Evolutionary conservation across 2,888 invertebrate genomes (phyloP).

Genomic region (Drosophila falleni): DNA sequence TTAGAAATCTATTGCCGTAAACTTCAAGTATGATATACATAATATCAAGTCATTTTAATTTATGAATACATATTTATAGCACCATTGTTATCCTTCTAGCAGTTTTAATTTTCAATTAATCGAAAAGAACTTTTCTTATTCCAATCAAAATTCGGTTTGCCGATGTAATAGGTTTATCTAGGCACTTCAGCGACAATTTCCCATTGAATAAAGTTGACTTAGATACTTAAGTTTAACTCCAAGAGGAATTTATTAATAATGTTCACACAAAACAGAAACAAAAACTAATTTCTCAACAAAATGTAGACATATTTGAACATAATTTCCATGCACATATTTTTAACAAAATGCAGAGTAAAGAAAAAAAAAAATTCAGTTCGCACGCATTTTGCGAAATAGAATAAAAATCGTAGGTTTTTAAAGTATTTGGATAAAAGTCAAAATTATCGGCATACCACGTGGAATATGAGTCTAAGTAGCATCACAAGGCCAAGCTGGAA

Average conservation of each 20-base stretch:
- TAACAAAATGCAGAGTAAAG: neutral
- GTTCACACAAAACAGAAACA: neutral
- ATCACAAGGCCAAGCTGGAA: slow-evolving; percentile 33
- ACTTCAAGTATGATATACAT: too few relatives aligned
- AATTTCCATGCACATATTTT: slow-evolving; percentile 1
- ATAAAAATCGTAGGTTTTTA: slow-evolving; percentile 8
- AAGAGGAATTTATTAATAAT: neutral
- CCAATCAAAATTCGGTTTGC: neutral
- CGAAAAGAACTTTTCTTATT: neutral
- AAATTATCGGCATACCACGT: slow-evolving; percentile 31
- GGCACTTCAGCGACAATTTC: neutral
- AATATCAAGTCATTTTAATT: neutral
- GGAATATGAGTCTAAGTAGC: slow-evolving; percentile 8
- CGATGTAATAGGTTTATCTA: neutral
- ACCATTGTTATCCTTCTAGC: too few relatives aligned
- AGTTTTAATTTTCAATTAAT: too few relatives aligned
- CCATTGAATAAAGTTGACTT: neutral
- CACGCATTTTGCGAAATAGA: slow-evolving; percentile 4
- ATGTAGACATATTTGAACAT: slow-evolving; percentile 2
- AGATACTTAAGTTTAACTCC: neutral
- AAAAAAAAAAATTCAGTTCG: slow-evolving; percentile 4
- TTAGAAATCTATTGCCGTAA: too few relatives aligned
- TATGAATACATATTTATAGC: neutral
- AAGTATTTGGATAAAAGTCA: slow-evolving; percentile 19
- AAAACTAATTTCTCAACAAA: neutral